Conservation (phyloP, 2,888 invertebrate genomes). For the Coelogynopora nodosa region DNA sequence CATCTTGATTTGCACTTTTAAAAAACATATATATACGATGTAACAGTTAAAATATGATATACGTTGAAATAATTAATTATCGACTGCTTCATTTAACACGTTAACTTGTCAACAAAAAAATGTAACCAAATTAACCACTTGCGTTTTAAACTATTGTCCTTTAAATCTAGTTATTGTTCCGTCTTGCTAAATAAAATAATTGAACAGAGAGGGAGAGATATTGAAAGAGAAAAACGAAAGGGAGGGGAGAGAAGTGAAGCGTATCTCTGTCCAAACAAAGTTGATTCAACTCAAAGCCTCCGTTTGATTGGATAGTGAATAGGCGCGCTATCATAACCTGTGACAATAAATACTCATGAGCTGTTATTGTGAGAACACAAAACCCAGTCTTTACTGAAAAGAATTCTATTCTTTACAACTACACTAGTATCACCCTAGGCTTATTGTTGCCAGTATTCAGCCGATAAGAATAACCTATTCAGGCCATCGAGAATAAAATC, state of each 20-base stretch:
- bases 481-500: neutral
- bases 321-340: neutral
- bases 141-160: too few relatives aligned
- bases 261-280: conserved; percentile 14
- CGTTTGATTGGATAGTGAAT: conserved; percentile 5
- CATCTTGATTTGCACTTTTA: too few relatives aligned
- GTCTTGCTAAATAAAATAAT: too few relatives aligned
- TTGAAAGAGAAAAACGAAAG: neutral
- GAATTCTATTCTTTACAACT: conserved; percentile 3
- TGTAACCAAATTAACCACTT: too few relatives aligned
- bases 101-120: too few relatives aligned
- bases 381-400: conserved; percentile 23
- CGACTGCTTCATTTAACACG: too few relatives aligned
- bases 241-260: neutral
- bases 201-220: neutral
- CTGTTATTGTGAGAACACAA: neutral
- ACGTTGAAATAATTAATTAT: too few relatives aligned
- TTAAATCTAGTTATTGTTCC: too few relatives aligned
- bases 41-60: too few relatives aligned
- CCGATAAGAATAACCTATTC: conserved; percentile 8
- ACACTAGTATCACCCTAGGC: neutral
- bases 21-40: too few relatives aligned
- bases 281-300: neutral
- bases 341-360: conserved; percentile 31
- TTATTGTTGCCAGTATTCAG: neutral